Percentiles rank a stretch among this genome's conserved stretches.
Conservation (phyloP, 2,888 invertebrate species). For the Alviniconcha strummeri region DNA sequence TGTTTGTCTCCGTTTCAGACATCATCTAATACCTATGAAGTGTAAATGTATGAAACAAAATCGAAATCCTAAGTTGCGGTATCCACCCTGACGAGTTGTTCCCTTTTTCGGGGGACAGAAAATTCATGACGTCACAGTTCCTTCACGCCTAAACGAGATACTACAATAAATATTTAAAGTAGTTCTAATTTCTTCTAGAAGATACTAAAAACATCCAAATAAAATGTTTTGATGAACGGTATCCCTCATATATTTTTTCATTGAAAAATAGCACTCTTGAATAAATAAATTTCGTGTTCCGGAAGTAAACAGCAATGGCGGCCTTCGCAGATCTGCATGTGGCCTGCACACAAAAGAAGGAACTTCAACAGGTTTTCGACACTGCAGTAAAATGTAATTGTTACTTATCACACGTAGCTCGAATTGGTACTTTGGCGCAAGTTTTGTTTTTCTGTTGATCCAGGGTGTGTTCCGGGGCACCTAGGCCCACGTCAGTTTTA, state of each 20-base stretch:
- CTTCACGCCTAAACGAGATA: constrained; percentile 2
- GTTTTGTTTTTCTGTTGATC: not conserved
- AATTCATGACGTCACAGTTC: constrained; percentile 47
- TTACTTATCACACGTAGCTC: not conserved
- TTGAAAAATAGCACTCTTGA: no score
- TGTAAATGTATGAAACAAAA: not conserved
- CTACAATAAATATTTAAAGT: no score
- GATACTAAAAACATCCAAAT: no score
- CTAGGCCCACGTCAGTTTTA: no score
- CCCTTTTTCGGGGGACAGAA: constrained; percentile 45
- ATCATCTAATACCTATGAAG: constrained; percentile 43
- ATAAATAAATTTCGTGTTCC: not conserved
- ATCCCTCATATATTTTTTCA: no score
- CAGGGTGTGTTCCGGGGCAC: not conserved
- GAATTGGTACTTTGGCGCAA: not conserved
- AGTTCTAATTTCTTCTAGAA: no score
- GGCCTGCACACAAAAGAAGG: not conserved
- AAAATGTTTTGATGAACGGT: no score
- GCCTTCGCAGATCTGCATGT: constrained; percentile 36
- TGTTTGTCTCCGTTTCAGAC: constrained; percentile 66
- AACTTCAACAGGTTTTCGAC: constrained; percentile 19
- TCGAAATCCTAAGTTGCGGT: constrained; percentile 26
- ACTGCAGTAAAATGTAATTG: constrained; percentile 32
- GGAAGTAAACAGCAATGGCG: constrained; percentile 36
- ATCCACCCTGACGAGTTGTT: constrained; percentile 44